phyloP scores from a whole-genome alignment of 1,140 invertebrate genomes.

The Doryteuthis pealeii region DNA sequence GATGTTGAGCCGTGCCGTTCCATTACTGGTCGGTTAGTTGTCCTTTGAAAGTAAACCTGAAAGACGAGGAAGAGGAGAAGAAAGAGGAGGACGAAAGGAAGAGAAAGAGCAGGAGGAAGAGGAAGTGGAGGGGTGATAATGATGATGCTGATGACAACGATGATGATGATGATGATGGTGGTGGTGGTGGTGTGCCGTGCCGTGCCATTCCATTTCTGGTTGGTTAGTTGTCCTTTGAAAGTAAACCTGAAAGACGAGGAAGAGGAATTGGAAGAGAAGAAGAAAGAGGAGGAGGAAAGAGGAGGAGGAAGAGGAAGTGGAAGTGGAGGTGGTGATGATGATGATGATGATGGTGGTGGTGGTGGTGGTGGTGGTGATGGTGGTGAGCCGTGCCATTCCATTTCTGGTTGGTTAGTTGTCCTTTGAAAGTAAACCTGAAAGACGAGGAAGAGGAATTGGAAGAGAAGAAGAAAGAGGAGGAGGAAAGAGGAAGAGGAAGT shows the following conservation, averaged over 20 bases:
- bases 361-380: not conserved
- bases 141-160: no score
- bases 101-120: no score
- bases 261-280: not conserved
- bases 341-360: slow-evolving; percentile 6
- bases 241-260: no score
- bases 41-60: no score
- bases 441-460: no score
- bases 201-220: not conserved
- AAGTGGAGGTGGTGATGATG: no score
- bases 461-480: slow-evolving; percentile 4
- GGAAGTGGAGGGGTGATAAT: not conserved
- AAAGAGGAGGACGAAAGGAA: no score
- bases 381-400: not conserved
- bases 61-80: no score
- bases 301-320: not conserved
- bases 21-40: no score
- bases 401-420: not conserved
- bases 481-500: not conserved
- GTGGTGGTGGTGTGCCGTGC: no score
- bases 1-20: no score
- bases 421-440: not conserved
- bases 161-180: no score
- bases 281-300: slow-evolving; percentile 3
- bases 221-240: not conserved